Conservation (phyloP, 2,113 vertebrate genomes). For the Bubo bubo region DNA sequence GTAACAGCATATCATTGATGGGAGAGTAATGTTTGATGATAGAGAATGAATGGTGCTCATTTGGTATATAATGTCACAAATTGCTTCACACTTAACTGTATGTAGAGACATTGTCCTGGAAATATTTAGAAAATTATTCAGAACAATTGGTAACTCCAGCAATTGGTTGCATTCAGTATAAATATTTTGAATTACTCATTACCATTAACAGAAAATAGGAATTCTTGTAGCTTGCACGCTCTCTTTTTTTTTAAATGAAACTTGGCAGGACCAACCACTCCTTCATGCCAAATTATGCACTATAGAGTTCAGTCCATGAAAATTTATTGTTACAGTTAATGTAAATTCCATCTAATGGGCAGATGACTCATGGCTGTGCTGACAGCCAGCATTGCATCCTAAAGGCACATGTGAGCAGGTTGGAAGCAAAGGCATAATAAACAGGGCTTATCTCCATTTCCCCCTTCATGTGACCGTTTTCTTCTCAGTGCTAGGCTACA, state of each 20-base stretch:
- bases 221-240: background rate
- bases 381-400: background rate
- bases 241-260: background rate
- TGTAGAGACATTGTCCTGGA: background rate
- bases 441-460: background rate
- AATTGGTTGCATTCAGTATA: background rate
- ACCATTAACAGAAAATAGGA: background rate
- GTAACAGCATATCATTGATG: background rate
- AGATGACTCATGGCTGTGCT: background rate
- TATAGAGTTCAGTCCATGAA: background rate
- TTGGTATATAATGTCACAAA: background rate
- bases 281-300: background rate
- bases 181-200: slow-evolving; percentile 17
- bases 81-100: background rate
- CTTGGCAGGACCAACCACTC: background rate
- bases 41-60: background rate
- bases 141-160: background rate
- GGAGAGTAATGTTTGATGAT: background rate
- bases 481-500: background rate
- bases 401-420: background rate
- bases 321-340: slow-evolving; percentile 8
- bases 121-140: background rate
- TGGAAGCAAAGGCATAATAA: background rate
- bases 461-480: background rate
- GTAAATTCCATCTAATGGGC: slow-evolving; percentile 39